Evolutionary conservation across 1,140 invertebrate species (phyloP).

Genomic region (Lepidurus apus): DNA sequence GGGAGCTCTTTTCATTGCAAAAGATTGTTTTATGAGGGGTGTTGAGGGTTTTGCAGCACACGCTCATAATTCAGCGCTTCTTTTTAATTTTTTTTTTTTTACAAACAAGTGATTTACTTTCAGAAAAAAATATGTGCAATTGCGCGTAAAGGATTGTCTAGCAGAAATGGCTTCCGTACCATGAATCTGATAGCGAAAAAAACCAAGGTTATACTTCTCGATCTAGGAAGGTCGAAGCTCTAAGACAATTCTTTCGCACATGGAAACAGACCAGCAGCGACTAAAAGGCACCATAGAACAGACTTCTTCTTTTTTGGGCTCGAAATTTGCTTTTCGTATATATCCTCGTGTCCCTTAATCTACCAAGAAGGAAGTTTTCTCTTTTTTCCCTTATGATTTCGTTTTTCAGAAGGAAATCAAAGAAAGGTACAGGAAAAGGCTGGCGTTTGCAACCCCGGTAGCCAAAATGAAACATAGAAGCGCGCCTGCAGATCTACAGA

Average conservation of each 20-base stretch:
- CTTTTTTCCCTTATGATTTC: not conserved
- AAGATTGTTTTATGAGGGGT: not conserved
- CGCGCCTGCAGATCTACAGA: not conserved
- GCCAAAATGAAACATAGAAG: not conserved
- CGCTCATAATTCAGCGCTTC: not conserved
- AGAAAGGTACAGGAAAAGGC: not conserved
- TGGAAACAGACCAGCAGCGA: not conserved
- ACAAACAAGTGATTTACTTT: not conserved
- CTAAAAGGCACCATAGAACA: not conserved
- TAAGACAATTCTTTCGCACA: not conserved
- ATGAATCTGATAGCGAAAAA: not conserved
- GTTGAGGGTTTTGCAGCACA: not conserved
- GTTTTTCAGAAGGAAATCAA: conserved; percentile 7
- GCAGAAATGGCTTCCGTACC: not conserved
- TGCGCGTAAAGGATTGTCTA: not conserved
- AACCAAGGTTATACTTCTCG: not conserved
- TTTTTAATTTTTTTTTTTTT: not conserved
- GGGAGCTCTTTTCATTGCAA: not conserved
- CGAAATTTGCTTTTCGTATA: too few relatives aligned
- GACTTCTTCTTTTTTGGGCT: too few relatives aligned
- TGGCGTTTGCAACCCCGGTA: not conserved
- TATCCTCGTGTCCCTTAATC: too few relatives aligned
- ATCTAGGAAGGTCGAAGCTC: not conserved
- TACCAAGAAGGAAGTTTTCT: too few relatives aligned
- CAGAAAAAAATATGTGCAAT: not conserved